These are phyloP conservation scores for Diprion similis DNA, from an alignment of 1,140 invertebrate species.

Conservation along the genomic window DNA sequence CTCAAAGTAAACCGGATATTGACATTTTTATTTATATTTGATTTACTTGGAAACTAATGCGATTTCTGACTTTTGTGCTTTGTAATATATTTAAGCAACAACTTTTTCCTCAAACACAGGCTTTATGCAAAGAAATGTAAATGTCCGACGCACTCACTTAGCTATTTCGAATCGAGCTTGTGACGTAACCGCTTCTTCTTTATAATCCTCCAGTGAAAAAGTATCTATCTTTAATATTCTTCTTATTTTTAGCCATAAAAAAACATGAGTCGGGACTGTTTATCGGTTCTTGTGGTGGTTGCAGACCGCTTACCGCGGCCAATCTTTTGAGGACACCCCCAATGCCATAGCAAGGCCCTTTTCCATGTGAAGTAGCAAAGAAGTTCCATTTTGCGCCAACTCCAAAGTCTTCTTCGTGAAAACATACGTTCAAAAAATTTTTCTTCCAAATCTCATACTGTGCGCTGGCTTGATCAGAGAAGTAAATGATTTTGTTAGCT, in stretches of 20 bases:
- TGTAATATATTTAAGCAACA: background rate
- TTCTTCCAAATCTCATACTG: background rate
- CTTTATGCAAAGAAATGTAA: background rate
- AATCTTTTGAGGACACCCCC: no score
- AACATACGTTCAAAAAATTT: background rate
- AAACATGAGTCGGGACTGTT: background rate
- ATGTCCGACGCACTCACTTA: background rate
- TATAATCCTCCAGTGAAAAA: background rate
- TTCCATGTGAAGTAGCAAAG: no score
- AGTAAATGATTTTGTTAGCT: background rate
- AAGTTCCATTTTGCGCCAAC: background rate
- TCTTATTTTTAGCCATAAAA: background rate
- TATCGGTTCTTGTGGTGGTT: background rate
- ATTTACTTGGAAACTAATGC: background rate
- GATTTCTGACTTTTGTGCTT: background rate
- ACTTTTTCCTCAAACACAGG: background rate
- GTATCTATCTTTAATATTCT: background rate
- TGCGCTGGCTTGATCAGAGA: background rate
- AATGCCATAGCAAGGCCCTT: no score
- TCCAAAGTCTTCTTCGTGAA: background rate
- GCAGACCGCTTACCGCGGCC: background rate
- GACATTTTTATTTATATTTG: no score
- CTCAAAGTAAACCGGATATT: no score
- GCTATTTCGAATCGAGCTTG: background rate
- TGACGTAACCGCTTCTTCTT: background rate